Conservation (phyloP, 2,113 vertebrate species). For the Dasyprocta punctata region DNA sequence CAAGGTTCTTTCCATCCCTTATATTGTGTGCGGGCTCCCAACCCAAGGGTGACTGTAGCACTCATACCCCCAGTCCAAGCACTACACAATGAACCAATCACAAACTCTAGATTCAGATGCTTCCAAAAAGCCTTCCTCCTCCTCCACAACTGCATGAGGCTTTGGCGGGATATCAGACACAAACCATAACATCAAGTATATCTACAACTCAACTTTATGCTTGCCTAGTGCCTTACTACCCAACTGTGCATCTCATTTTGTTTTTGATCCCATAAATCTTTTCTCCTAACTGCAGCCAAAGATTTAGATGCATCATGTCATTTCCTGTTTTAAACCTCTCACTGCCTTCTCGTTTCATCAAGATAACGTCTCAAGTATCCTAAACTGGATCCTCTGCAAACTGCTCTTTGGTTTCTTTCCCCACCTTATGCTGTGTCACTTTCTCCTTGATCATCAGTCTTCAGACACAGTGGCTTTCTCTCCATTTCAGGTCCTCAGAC, state of each 20-base stretch:
- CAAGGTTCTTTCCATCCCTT: not conserved
- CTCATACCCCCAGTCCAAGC: not conserved
- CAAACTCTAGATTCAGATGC: not conserved
- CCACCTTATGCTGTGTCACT: not conserved
- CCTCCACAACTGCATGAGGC: not conserved
- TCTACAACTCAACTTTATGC: not conserved
- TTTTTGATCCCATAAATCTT: not conserved
- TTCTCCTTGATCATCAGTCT: not conserved
- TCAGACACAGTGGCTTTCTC: not conserved
- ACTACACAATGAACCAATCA: not conserved
- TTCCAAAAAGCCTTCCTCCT: not conserved
- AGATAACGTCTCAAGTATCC: not conserved
- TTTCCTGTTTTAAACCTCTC: constrained; percentile 2
- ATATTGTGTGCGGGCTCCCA: not conserved
- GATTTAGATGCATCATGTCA: not conserved
- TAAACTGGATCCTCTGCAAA: not conserved
- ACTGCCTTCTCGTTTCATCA: not conserved
- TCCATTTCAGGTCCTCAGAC: constrained; percentile 4
- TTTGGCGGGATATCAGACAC: not conserved
- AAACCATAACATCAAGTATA: not conserved
- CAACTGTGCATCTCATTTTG: not conserved
- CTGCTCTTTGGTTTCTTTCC: not conserved
- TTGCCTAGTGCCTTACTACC: not conserved
- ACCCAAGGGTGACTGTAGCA: not conserved
- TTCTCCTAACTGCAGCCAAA: not conserved